A percentile compares a stretch with the other conserved stretches of the same genome.
These are phyloP conservation scores for Heterohyrax brucei DNA, from an alignment of 2,797 vertebrate genomes.

Conservation along the genomic window DNA sequence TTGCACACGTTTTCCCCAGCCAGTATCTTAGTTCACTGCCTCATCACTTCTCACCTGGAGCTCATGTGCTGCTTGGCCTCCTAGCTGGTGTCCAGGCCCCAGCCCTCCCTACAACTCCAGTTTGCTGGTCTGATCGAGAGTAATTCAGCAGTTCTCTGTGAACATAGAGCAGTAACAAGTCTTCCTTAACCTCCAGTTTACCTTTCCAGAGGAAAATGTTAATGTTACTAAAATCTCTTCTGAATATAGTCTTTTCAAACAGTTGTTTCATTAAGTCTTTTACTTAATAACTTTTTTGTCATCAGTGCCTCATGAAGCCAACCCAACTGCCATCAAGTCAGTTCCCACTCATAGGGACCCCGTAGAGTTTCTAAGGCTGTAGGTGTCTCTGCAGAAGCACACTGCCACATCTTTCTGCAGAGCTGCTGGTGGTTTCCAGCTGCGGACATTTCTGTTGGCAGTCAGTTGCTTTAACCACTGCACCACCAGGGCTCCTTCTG, in stretches of 20 bases:
- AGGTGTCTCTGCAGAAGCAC: too few relatives aligned
- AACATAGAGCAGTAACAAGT: slow-evolving; percentile 19
- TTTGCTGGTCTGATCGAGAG: slow-evolving; percentile 46
- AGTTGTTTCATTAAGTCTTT: slow-evolving; percentile 61
- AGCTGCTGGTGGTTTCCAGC: too few relatives aligned
- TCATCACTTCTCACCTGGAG: neutral
- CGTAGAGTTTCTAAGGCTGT: too few relatives aligned
- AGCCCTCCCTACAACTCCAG: neutral
- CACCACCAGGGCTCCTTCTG: too few relatives aligned
- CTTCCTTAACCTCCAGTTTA: slow-evolving; percentile 40
- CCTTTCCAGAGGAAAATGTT: neutral
- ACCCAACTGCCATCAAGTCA: neutral
- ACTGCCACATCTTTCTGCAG: too few relatives aligned
- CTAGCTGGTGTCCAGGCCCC: neutral
- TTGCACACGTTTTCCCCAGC: neutral
- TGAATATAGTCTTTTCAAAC: slow-evolving; percentile 67
- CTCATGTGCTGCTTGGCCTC: neutral
- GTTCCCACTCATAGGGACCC: too few relatives aligned
- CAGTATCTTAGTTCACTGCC: neutral
- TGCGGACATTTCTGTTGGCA: too few relatives aligned
- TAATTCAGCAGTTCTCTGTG: neutral
- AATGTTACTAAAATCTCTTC: slow-evolving; percentile 55
- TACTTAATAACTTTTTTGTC: slow-evolving; percentile 55
- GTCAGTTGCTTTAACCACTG: too few relatives aligned
- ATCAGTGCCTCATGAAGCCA: neutral